Evolutionary conservation across 2,797 vertebrate genomes (phyloP).

Genomic region (Sylvilagus floridanus): DNA sequence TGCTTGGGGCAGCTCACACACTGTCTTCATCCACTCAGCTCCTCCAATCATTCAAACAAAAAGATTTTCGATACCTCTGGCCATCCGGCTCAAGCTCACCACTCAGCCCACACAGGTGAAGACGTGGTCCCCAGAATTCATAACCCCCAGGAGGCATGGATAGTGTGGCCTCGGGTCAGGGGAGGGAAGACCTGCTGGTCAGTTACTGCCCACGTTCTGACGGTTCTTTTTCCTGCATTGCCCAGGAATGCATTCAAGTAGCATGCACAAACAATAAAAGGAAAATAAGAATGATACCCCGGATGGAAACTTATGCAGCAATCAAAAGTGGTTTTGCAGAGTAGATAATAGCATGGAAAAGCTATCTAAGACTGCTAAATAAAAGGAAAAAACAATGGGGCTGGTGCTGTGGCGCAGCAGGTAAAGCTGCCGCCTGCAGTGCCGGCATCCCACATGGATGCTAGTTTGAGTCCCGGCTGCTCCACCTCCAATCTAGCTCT

Average conservation of each 20-base stretch:
- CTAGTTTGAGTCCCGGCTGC: too few relatives aligned
- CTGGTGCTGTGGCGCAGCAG: too few relatives aligned
- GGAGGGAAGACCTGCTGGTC: too few relatives aligned
- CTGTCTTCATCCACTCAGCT: not conserved
- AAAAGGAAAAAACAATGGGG: too few relatives aligned
- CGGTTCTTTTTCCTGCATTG: not conserved
- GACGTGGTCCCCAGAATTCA: not conserved
- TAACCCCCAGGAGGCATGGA: not conserved
- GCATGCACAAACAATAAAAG: not conserved
- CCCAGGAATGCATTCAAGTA: not conserved
- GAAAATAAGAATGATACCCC: not conserved
- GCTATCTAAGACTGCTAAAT: not conserved
- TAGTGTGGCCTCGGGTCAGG: fast-evolving
- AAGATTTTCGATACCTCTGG: not conserved
- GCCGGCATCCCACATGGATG: too few relatives aligned
- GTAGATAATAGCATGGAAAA: not conserved
- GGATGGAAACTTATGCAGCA: not conserved
- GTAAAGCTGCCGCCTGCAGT: too few relatives aligned
- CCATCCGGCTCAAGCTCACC: not conserved
- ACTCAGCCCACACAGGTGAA: not conserved
- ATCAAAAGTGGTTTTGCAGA: not conserved
- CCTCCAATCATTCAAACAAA: not conserved
- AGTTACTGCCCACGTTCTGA: not conserved
- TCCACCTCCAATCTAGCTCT: too few relatives aligned
- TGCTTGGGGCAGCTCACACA: not conserved